These are phyloP conservation scores for Habroteleia sp. DNA, from an alignment of 2,888 invertebrate species.

Conservation along the genomic window DNA sequence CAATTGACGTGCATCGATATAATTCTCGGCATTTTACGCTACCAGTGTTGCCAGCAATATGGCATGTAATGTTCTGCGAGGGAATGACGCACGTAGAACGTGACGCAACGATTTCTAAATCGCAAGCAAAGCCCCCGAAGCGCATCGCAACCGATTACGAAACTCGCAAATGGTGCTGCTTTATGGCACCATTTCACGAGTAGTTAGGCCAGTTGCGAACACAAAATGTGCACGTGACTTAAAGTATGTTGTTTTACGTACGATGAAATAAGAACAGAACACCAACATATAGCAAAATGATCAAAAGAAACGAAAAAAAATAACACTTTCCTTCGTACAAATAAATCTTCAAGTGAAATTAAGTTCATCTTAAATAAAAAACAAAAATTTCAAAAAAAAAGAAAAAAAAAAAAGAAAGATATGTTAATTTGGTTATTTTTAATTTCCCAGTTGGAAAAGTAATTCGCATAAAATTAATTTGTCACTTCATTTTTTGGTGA, in stretches of 20 bases:
- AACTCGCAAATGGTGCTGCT: conserved; percentile 39
- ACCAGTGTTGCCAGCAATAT: conserved; percentile 23
- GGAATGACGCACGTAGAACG: conserved; percentile 40
- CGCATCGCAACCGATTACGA: conserved; percentile 49
- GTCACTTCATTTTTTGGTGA: too few relatives aligned
- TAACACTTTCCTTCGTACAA: too few relatives aligned
- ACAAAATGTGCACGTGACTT: conserved; percentile 35
- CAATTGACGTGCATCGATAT: conserved; percentile 18
- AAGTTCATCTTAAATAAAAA: too few relatives aligned
- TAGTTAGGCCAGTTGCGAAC: conserved; percentile 44
- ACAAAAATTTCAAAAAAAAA: too few relatives aligned
- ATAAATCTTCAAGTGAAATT: too few relatives aligned
- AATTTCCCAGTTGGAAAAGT: too few relatives aligned
- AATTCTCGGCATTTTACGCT: conserved; percentile 11
- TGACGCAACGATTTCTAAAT: conserved; percentile 51
- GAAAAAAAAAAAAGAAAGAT: too few relatives aligned
- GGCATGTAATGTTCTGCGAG: conserved; percentile 29
- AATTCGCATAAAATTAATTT: too few relatives aligned
- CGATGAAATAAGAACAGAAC: too few relatives aligned
- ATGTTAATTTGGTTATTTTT: too few relatives aligned
- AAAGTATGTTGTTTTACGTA: conserved; percentile 14
- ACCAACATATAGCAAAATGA: too few relatives aligned
- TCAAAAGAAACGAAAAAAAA: too few relatives aligned
- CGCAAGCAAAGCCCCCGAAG: conserved; percentile 52
- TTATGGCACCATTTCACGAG: conserved; percentile 50